Conservation (phyloP, 2,888 invertebrate genomes). For the Pristionchus fissidentatus region DNA sequence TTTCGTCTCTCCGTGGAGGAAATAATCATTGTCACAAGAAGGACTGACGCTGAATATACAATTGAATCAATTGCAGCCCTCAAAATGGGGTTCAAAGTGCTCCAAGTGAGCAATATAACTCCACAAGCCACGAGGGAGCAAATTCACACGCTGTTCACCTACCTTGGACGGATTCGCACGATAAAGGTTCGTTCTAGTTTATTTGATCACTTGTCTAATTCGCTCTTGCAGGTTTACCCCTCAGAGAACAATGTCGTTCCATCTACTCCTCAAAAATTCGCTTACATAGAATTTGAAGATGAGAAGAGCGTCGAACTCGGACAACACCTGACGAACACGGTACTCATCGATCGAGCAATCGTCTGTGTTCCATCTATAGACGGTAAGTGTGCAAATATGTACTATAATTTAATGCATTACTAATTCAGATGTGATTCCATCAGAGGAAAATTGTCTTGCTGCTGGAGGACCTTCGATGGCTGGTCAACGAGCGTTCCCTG, state of each 20-base stretch:
- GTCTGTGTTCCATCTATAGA: slow-evolving; percentile 88
- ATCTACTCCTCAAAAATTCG: slow-evolving; percentile 82
- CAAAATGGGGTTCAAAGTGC: slow-evolving; percentile 55
- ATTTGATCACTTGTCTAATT: neutral
- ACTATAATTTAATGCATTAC: neutral
- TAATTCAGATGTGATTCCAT: slow-evolving; percentile 87
- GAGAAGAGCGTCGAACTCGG: slow-evolving; percentile 91
- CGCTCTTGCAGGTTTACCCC: slow-evolving; percentile 69
- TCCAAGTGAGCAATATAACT: slow-evolving; percentile 74
- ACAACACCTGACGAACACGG: slow-evolving; percentile 97
- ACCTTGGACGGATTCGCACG: slow-evolving; percentile 73
- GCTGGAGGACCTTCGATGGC: slow-evolving; percentile 87
- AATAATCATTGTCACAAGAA: neutral
- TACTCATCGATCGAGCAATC: slow-evolving; percentile 96
- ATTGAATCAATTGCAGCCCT: slow-evolving; percentile 2
- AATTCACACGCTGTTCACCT: slow-evolving; percentile 71
- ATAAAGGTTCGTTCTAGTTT: slow-evolving; percentile 61
- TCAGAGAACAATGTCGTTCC: slow-evolving; percentile 64
- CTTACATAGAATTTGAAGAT: slow-evolving; percentile 95
- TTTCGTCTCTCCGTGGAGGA: too few species aligned
- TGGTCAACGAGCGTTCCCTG: slow-evolving; percentile 82
- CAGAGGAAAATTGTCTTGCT: slow-evolving; percentile 93
- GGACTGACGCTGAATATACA: too few species aligned
- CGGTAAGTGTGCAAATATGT: slow-evolving; percentile 55
- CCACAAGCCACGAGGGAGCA: slow-evolving; percentile 71